Evolutionary conservation across 37 sponge, comb jelly and placozoan species (phyloP), one percentile per base, ranked within the genome.

Genomic region (Bolinopsis microptera): DNA sequence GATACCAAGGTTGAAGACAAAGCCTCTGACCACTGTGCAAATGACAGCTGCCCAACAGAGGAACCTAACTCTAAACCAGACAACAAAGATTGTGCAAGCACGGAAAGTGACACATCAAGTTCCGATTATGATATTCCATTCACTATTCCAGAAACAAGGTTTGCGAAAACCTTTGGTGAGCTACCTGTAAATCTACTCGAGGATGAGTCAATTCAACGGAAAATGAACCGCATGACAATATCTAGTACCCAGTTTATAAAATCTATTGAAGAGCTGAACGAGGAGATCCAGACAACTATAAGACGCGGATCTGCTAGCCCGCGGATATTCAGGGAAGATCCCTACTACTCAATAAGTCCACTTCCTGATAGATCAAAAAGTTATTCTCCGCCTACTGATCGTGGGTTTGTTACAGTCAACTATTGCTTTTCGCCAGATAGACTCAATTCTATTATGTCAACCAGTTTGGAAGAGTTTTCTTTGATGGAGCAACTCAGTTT

Each of bases 391-490:
- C 61, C 61, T 48, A 48, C 5, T 24, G 75, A 72, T n/a, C 31
- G 26, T n/a, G 26, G 26, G 3, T 5, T 72, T 21, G 3, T 72
- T 3, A 30, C 75, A 30, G 75, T 72, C 3, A 72, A 72, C 26
- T 72, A 30, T 21, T 72, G 75, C 31, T 28, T 72, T 21, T 72
- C 75, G 5, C 75, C 75, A n/a, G 31, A n/a, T n/a, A 28, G 5
- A 2, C 31, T n/a, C 18, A 72, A 2, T n/a, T n/a, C 27, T 5
- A 72, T n/a, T 3, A 72, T 72, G 75, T n/a, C 75, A 23, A 72
- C 3, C 13, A 72, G 75, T 21, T 72, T 72, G 26, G 75, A 72
- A 21, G 75, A 72, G 75, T 72, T 72, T 72, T 72, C 75, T 30
- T 28, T 72, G 3, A 30, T 72, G 75, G 75, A 72, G 75, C 27